These are phyloP conservation scores for western clawed frog (Xenopus tropicalis) DNA, from an alignment of 2,113 vertebrate species.

Conservation along the genomic window DNA sequence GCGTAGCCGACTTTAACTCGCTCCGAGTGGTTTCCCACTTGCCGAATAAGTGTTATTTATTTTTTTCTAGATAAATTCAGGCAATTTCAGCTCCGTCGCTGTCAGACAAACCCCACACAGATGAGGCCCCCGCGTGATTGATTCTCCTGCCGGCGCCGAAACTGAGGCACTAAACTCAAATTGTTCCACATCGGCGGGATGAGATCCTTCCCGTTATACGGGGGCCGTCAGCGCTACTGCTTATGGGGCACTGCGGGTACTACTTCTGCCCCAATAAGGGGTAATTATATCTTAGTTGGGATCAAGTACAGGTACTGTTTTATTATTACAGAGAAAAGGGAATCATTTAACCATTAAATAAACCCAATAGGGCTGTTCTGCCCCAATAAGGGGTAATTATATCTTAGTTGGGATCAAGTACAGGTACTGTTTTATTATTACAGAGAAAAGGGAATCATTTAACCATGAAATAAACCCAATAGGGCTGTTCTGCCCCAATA, in stretches of 20 bases:
- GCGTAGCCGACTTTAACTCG: background rate
- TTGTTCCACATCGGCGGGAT: constrained; percentile 17
- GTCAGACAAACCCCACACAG: constrained; percentile 12
- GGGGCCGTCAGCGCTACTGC: background rate
- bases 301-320: no score
- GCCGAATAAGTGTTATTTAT: background rate
- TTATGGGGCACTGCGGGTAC: background rate
- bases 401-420: no score
- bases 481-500: no score
- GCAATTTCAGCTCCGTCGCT: constrained; percentile 4
- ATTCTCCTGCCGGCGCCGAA: constrained; percentile 2
- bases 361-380: no score
- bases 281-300: no score
- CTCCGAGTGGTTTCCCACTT: background rate
- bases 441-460: no score
- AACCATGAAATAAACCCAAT: no score
- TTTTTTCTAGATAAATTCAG: background rate
- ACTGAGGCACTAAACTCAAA: constrained; percentile 11
- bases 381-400: no score
- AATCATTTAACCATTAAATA: no score
- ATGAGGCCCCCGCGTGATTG: constrained; percentile 6
- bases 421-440: no score
- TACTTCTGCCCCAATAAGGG: no score
- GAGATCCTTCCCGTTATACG: background rate
- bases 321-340: no score